Conservation (phyloP, 1,140 invertebrate genomes). For the Drosophila melanica region DNA sequence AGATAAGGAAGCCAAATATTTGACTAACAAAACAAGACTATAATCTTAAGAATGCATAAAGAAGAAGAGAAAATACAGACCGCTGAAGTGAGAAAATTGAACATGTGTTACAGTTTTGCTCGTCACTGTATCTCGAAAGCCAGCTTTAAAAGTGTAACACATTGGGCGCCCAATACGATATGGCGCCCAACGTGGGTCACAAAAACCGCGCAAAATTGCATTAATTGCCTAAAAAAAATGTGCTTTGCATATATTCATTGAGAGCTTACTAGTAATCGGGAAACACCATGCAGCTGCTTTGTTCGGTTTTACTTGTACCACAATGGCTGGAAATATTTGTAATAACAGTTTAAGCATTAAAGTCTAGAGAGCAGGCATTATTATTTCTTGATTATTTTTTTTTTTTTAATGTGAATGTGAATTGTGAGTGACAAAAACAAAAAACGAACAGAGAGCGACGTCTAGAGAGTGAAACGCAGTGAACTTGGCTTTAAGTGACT, state of each 20-base stretch:
- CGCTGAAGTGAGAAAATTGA: too few relatives aligned
- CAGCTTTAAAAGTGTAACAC: too few relatives aligned
- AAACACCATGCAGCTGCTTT: constrained; percentile 29
- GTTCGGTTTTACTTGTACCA: constrained; percentile 10
- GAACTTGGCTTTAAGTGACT: background rate
- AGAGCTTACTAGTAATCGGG: constrained; percentile 31
- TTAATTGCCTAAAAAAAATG: background rate
- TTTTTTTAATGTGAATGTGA: background rate
- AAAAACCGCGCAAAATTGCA: background rate
- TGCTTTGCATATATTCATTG: background rate
- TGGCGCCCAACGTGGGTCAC: background rate
- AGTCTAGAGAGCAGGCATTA: constrained; percentile 28
- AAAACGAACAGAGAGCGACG: background rate
- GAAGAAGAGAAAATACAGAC: too few relatives aligned
- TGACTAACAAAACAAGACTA: too few relatives aligned
- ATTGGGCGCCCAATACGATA: background rate
- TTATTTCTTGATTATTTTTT: background rate
- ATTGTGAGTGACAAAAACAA: background rate
- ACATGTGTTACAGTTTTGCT: too few relatives aligned
- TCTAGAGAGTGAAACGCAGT: background rate
- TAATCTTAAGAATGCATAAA: too few relatives aligned
- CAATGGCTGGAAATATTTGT: constrained; percentile 26
- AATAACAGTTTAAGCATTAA: constrained; percentile 20
- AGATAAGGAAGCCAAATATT: too few relatives aligned
- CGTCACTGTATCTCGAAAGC: too few relatives aligned